Base-by-base conservation (phyloP, 2,888 invertebrate genomes). In the Thecocarcelia acutangulata region DNA sequence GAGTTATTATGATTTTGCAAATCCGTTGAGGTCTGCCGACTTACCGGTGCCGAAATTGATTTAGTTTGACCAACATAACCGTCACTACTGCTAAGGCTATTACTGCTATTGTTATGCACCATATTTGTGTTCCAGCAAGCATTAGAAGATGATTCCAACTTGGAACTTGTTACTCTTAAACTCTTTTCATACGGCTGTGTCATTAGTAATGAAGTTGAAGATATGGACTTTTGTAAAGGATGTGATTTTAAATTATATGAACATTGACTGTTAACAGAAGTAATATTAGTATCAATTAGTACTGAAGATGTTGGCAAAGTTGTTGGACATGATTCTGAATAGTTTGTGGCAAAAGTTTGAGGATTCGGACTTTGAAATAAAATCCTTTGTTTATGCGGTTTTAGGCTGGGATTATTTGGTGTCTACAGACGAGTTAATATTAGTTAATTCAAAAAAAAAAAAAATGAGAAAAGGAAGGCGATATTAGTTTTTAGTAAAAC, bases 341-440 rank as follows among this genome's bases (percentile, higher is more conserved):
- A 28, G 46, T 54, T 66, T 48, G 83, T 58, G 13, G 82, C 54
- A 78, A 54, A 83, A 19, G 73, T 59, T 69, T 77, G 81, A 44
- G 74, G 70, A 77, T 87, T 86, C 5, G 90, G 91, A 84, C 90
- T 90, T 86, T 90, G 90, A 80, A 90, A 91, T 8, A 91, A 87
- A 21, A 90, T 88, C 56, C 91, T 89, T 73, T 88, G 83, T 84
- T 90, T 90, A 12, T 89, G 88, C 75, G 85, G 86, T 83, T 89
- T 88, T 40, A 83, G 86, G 85, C 86, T 85, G 68, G 87, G 85
- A 52, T 87, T 84, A 84, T 87, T 90, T 50, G 90, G 90, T 63
- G 90, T 90, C 90, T 90, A 83, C 1, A 54, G 24, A 17, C 17
- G 8, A 21, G 17, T 42, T 11, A 2, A 6, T 42, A 19, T 24